Base-by-base conservation (phyloP, 2,113 vertebrate genomes). In the Phycodurus eques region DNA sequence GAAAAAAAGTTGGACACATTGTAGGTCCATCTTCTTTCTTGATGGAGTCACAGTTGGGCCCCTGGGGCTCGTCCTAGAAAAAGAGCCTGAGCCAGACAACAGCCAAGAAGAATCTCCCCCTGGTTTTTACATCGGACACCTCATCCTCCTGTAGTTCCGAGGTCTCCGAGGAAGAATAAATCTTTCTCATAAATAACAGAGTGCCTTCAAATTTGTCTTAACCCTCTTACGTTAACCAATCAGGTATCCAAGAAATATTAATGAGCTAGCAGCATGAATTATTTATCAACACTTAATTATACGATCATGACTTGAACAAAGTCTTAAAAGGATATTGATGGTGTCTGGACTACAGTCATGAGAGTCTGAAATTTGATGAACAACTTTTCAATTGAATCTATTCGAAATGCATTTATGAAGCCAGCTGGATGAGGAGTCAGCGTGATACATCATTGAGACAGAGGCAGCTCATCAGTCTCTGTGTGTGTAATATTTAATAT, bases 271-370 rank as follows among this genome's bases (percentile, higher is more conserved):
- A 15, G 39, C 71, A 85, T 93, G 87, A 91, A 92, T 91, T 91
- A 93, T 94, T 90, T 91, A 93, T 91, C 54, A n/a, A 68, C 82
- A 71, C 51, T 91, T 93, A 92, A 92, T 92, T 93, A 85, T 86
- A 85, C 35, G 85, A 57, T 72, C 46, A 78, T 57, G 27, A 79
- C 80, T 82, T 35, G 80, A 84, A 82, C 64, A 67, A 60, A 74
- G 80, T 77, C 68, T 67, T 83, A 81, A 89, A 87, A 87, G 78
- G 79, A 87, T 88, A 91, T 89, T 80, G 87, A 93, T 92, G 81
- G 68, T 85, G 83, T 90, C 92, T 91, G 91, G 82, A 87, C 81
- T 85, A 82, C 71, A 65, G 80, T 85, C 72, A 74, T 78, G 83
- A 75, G 27, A 80, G 75, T 76, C 68, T 85, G 75, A 83, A 90